phyloP scores from a whole-genome alignment of 1,140 invertebrate genomes.

The Solenopsis fugax region DNA sequence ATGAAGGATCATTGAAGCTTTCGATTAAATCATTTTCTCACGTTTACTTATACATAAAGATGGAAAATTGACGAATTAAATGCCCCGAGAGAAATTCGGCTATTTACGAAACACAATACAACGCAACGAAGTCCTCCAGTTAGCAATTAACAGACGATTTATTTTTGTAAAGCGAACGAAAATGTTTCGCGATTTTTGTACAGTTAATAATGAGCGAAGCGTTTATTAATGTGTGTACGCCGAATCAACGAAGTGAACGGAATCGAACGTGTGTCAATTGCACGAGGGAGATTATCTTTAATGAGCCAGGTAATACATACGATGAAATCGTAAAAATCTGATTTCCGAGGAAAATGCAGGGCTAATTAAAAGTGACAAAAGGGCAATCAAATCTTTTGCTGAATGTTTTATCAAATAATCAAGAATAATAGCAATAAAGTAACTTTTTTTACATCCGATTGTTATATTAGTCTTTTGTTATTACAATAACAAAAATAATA shows the following conservation, averaged over 20 bases:
- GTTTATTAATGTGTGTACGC: constrained; percentile 11
- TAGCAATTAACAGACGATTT: constrained; percentile 61
- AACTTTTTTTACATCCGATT: neutral
- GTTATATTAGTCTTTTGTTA: neutral
- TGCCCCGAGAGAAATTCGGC: neutral
- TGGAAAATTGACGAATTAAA: neutral
- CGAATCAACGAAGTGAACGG: constrained; percentile 35
- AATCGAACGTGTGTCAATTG: constrained; percentile 21
- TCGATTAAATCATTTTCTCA: constrained; percentile 15
- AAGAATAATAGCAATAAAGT: neutral
- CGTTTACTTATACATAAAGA: constrained; percentile 22
- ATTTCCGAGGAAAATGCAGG: neutral
- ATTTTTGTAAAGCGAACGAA: constrained; percentile 68
- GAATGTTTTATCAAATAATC: constrained; percentile 34
- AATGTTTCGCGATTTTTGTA: constrained; percentile 27
- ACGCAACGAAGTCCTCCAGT: constrained; percentile 52
- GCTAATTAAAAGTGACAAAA: neutral
- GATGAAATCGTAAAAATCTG: constrained; percentile 6
- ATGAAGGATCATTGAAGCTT: constrained; percentile 34
- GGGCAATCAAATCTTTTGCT: neutral
- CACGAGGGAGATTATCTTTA: neutral
- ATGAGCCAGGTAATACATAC: constrained; percentile 24
- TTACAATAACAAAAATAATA: neutral
- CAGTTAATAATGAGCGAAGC: constrained; percentile 40
- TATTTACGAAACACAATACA: constrained; percentile 20